A percentile compares a stretch with the other conserved stretches of the same genome.
Evolutionary conservation across 2,113 vertebrate species (phyloP).

Genomic region (Chloebia gouldiae): DNA sequence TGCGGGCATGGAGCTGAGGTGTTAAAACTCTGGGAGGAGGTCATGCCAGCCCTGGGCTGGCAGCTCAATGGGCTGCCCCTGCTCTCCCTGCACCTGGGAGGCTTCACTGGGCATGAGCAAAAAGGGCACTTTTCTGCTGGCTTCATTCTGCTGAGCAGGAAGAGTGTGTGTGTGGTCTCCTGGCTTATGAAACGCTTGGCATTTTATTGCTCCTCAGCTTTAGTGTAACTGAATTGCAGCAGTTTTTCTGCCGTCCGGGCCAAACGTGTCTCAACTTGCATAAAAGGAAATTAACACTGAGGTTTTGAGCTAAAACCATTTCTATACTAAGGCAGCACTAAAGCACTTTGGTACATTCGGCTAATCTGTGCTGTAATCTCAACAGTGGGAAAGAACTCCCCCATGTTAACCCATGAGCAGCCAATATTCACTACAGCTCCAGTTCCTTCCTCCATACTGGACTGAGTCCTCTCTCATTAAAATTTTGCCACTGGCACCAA

Average conservation of each 20-base stretch:
- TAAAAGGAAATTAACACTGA: not conserved
- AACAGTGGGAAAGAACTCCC: not conserved
- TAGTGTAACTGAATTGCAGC: not conserved
- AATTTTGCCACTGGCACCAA: not conserved
- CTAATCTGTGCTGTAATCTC: not conserved
- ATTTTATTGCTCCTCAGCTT: slow-evolving; percentile 9
- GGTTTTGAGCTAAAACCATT: not conserved
- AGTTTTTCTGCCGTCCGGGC: not conserved
- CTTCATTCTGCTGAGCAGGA: not conserved
- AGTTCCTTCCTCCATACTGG: not conserved
- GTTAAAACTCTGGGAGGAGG: not conserved
- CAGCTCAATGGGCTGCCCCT: not conserved
- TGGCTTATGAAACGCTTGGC: not conserved
- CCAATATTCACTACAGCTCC: not conserved
- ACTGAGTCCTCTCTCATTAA: not conserved
- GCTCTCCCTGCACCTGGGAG: not conserved
- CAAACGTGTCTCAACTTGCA: not conserved
- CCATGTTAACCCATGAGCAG: not conserved
- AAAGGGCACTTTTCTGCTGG: not conserved
- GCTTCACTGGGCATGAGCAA: not conserved
- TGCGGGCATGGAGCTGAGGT: accelerated
- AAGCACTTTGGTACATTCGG: not conserved
- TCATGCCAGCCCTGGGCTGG: accelerated
- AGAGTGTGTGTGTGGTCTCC: not conserved
- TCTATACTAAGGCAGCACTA: not conserved